Conservation (phyloP, 2,888 invertebrate species). For the Leptopilina syphax region DNA sequence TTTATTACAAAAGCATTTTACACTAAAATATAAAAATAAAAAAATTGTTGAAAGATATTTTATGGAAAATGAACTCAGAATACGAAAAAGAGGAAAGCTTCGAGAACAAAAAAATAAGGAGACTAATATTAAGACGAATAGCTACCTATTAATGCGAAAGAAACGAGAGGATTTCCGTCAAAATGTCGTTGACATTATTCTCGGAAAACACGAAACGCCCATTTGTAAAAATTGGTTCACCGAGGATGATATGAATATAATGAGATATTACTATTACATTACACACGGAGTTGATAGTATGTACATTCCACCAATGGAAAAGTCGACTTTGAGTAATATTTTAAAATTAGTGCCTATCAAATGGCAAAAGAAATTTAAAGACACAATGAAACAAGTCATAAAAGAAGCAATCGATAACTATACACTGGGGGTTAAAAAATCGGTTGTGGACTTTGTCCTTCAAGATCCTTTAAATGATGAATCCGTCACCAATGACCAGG, state of each 20-base stretch:
- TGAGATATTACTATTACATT: constrained; percentile 93
- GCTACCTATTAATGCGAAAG: constrained; percentile 83
- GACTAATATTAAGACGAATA: constrained; percentile 75
- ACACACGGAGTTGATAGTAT: constrained; percentile 93
- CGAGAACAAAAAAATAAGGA: constrained; percentile 56
- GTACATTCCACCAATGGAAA: constrained; percentile 91
- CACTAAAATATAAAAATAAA: not conserved
- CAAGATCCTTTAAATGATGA: constrained; percentile 81
- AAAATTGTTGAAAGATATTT: not conserved
- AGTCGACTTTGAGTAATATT: constrained; percentile 83
- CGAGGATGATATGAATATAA: constrained; percentile 83
- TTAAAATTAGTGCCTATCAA: constrained; percentile 82
- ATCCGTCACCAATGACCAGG: constrained; percentile 48
- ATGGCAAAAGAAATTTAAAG: constrained; percentile 81
- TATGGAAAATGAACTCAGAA: constrained; percentile 33
- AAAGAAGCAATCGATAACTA: constrained; percentile 92
- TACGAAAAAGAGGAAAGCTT: constrained; percentile 44
- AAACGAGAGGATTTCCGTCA: constrained; percentile 90
- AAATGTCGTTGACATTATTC: constrained; percentile 87
- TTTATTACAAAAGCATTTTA: not conserved
- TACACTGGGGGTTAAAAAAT: constrained; percentile 91
- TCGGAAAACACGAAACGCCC: constrained; percentile 67
- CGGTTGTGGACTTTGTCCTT: constrained; percentile 94
- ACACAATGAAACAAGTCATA: constrained; percentile 81
- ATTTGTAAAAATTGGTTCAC: constrained; percentile 63